Conservation (phyloP, 2,888 invertebrate genomes). For the Hipparchia sbordonii region DNA sequence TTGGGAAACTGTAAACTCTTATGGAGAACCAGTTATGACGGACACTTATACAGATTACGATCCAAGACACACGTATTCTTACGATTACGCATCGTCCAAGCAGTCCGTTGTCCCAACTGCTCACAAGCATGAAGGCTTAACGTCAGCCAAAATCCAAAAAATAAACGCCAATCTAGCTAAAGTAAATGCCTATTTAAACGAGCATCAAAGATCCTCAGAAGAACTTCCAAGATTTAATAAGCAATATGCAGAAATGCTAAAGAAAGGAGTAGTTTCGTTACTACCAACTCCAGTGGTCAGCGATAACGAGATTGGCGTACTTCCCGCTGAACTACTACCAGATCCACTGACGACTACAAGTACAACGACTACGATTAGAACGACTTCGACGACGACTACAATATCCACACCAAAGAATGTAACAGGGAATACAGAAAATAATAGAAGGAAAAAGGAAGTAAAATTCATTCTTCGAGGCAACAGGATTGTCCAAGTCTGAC, state of each 20-base stretch:
- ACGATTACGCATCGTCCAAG: slow-evolving; percentile 62
- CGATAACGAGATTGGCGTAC: slow-evolving; percentile 73
- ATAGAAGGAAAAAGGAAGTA: slow-evolving; percentile 67
- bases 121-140: slow-evolving; percentile 55
- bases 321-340: slow-evolving; percentile 69
- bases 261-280: slow-evolving; percentile 58
- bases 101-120: slow-evolving; percentile 50
- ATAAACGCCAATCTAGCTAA: slow-evolving; percentile 70
- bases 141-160: slow-evolving; percentile 70
- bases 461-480: slow-evolving; percentile 77
- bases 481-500: slow-evolving; percentile 77
- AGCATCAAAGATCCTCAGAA: slow-evolving; percentile 68
- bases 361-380: slow-evolving; percentile 26
- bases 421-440: slow-evolving; percentile 53
- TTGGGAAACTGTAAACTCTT: slow-evolving; percentile 73
- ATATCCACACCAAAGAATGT: slow-evolving; percentile 53
- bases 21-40: slow-evolving; percentile 68
- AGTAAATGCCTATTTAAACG: slow-evolving; percentile 58
- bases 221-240: slow-evolving; percentile 58
- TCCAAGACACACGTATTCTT: slow-evolving; percentile 57
- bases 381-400: slow-evolving; percentile 48
- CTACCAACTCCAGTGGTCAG: slow-evolving; percentile 68
- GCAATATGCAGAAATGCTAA: slow-evolving; percentile 57
- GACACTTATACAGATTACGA: slow-evolving; percentile 66
- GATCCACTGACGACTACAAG: slow-evolving; percentile 52